Conservation (phyloP, 1,140 invertebrate genomes). For the Apis laboriosa region DNA sequence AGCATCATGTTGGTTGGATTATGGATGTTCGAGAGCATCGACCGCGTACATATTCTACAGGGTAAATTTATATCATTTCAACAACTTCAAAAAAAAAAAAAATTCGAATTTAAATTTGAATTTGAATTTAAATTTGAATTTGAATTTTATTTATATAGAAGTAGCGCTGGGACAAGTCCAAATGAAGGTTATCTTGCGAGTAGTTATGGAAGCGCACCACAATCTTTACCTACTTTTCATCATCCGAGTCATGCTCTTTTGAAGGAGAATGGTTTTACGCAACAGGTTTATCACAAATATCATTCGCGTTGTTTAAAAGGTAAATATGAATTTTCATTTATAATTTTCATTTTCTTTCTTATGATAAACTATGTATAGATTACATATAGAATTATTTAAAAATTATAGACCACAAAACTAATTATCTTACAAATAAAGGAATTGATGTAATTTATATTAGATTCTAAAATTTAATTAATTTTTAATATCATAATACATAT, state of each 20-base stretch:
- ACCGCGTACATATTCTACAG: slow-evolving; percentile 87
- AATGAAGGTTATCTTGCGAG: slow-evolving; percentile 84
- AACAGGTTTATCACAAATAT: slow-evolving; percentile 98
- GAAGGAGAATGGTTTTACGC: slow-evolving; percentile 98
- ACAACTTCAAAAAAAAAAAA: not conserved
- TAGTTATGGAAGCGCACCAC: slow-evolving; percentile 88
- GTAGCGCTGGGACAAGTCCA: slow-evolving; percentile 88
- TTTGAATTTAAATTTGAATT: not conserved
- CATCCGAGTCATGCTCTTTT: slow-evolving; percentile 97
- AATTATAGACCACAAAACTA: no score
- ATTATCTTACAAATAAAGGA: no score
- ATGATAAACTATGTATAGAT: no score
- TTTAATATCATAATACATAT: not conserved
- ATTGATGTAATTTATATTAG: not conserved
- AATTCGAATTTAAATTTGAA: not conserved
- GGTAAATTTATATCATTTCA: slow-evolving; percentile 76
- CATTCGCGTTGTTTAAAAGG: slow-evolving; percentile 96
- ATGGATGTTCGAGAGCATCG: slow-evolving; percentile 93
- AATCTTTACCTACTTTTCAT: slow-evolving; percentile 94
- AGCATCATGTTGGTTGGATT: slow-evolving; percentile 98
- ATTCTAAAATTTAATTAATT: not conserved
- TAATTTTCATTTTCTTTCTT: not conserved
- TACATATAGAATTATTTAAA: no score
- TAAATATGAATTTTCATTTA: slow-evolving; percentile 11
- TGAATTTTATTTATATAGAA: slow-evolving; percentile 77